Evolutionary conservation across 2,888 invertebrate species (phyloP).

Genomic region (Loripinus fragilis): DNA sequence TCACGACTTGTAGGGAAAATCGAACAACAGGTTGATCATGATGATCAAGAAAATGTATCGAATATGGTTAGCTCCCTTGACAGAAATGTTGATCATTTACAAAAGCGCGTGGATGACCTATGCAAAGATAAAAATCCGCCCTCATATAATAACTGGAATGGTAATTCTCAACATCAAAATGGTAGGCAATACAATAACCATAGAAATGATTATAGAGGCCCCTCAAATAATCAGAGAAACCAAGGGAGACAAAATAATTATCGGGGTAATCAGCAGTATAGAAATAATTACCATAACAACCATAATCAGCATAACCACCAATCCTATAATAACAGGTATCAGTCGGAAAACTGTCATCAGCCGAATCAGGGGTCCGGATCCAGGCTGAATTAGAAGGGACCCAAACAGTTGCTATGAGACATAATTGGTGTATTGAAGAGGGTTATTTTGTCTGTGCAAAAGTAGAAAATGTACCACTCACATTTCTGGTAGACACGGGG

Average conservation of each 20-base stretch:
- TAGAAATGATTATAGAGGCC: no score
- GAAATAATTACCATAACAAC: background rate
- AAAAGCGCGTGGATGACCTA: no score
- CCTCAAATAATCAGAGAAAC: background rate
- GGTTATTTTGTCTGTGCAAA: background rate
- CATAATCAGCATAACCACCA: background rate
- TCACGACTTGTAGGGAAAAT: background rate
- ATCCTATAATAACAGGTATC: background rate
- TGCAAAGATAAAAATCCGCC: background rate
- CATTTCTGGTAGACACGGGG: background rate
- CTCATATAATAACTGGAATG: background rate
- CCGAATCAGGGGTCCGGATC: background rate
- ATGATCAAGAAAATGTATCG: background rate
- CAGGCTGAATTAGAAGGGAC: background rate
- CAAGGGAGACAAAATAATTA: background rate
- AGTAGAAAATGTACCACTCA: background rate
- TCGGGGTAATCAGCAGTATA: background rate
- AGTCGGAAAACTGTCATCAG: background rate
- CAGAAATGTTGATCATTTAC: background rate
- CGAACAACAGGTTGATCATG: background rate
- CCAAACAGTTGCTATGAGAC: background rate
- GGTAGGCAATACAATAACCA: background rate
- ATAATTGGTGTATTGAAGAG: background rate
- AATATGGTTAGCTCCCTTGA: background rate
- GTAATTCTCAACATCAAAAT: background rate